Percentiles rank a stretch among this genome's conserved stretches.
Conservation (phyloP, 2,888 invertebrate genomes). For the Formica aserva region DNA sequence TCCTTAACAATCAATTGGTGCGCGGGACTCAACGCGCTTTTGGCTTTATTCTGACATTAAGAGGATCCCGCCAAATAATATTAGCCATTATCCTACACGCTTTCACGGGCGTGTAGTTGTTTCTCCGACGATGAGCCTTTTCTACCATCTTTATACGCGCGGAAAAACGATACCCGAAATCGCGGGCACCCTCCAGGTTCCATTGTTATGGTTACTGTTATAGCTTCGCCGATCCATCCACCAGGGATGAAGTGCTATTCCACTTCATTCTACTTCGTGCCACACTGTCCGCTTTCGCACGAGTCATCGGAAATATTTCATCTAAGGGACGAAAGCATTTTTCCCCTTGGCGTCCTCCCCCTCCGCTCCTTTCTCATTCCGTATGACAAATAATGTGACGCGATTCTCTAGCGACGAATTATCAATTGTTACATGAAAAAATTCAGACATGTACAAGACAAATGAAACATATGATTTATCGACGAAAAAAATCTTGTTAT, state of each 20-base stretch:
- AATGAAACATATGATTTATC: background rate
- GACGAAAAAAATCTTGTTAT: background rate
- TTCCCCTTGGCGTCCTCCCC: background rate
- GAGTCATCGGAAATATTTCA: constrained; percentile 74
- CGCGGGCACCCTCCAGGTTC: constrained; percentile 64
- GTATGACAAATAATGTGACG: constrained; percentile 32
- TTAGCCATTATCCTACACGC: constrained; percentile 14
- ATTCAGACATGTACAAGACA: background rate
- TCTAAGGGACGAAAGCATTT: constrained; percentile 58
- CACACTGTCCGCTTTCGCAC: constrained; percentile 66
- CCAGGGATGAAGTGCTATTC: constrained; percentile 70
- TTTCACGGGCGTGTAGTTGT: constrained; percentile 11
- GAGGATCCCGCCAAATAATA: constrained; percentile 6
- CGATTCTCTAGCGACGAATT: constrained; percentile 30
- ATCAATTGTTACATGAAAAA: constrained; percentile 1
- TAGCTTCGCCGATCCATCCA: constrained; percentile 69
- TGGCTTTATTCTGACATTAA: constrained; percentile 12
- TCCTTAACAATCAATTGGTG: constrained; percentile 20
- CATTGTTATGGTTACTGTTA: constrained; percentile 78
- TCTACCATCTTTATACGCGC: constrained; percentile 40
- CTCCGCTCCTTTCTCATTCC: constrained; percentile 6
- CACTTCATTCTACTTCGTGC: constrained; percentile 56
- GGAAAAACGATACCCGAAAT: constrained; percentile 70
- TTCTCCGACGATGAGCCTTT: constrained; percentile 26
- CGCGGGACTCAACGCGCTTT: background rate